Base-by-base conservation (phyloP, 2,113 vertebrate genomes). In the Labrus mixtus region DNA sequence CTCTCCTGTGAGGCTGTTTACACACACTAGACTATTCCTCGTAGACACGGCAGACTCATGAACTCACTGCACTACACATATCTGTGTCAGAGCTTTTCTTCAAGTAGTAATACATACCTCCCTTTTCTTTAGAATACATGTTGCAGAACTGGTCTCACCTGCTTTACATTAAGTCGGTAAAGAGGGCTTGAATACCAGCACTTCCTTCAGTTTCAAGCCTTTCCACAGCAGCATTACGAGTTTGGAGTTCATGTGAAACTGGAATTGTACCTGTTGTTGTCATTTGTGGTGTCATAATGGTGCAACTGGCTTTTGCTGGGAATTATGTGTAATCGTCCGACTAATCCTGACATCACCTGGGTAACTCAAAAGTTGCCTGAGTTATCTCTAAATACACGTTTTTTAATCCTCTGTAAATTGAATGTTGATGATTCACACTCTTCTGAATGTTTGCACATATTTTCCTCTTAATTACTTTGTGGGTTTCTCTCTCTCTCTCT, bases 131-230 rank as follows among this genome's bases (percentile, higher is more conserved):
- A 29, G 8, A 0, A 3, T 25, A 4, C 2, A 55, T 39, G 48
- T 9, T 55, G 60, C 46, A 60, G 23, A 81, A 66, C 73, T 3
- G 73, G 73, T 41, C n/a, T 20, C 36, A 45, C 48, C 36, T 9
- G n/a, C 29, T 36, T 7, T 36, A 13, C 22, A 13, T 55, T 19
- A 10, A 4, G 51, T 51, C 10, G 36, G 59, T 8, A 7, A 59
- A 56, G 2, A 25, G 1, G 25, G 50, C 12, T 65, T 58, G 33
- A 10, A 43, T 19, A 17, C 8, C 16, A n/a, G 15, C 0, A 25
- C 39, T 23, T 23, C 0, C 29, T 19, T 57, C 23, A n/a, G 16
- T 16, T 1, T 13, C 16, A 1, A 16, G 29, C 12, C 19, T 54
- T 29, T 46, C 2, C 36, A 7, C 1, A 8, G 19, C 17, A 20